Conservation (phyloP, 2,888 invertebrate genomes). For the Hermaeophaga mercurialis region DNA sequence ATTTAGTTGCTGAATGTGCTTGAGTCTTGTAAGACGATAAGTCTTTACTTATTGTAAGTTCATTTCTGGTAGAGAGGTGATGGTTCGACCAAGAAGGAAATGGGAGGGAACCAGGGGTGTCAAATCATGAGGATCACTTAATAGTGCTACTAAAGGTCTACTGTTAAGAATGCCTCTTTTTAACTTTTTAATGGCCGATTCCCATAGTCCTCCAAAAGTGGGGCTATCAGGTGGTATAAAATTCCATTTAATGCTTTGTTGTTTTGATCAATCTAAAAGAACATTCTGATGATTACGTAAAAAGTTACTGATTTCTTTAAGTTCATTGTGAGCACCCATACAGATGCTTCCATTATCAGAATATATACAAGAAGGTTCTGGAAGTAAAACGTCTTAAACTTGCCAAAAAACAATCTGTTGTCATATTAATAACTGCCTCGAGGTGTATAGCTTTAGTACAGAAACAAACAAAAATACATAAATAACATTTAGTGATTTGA, state of each 20-base stretch:
- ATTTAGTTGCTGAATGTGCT: constrained; percentile 19
- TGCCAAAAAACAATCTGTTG: constrained; percentile 14
- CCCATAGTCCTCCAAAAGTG: constrained; percentile 1
- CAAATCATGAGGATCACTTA: constrained; percentile 24
- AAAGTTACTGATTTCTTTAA: too few species aligned
- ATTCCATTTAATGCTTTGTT: background rate
- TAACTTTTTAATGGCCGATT: too few species aligned
- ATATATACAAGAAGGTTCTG: constrained; percentile 18
- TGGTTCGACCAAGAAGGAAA: constrained; percentile 29
- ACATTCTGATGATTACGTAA: background rate
- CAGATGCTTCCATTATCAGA: constrained; percentile 19
- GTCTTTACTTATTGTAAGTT: constrained; percentile 7
- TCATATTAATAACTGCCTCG: constrained; percentile 14
- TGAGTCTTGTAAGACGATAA: constrained; percentile 1
- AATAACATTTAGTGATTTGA: constrained; percentile 3
- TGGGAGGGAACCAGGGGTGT: constrained; percentile 25
- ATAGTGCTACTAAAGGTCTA: constrained; percentile 19
- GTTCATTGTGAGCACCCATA: constrained; percentile 13
- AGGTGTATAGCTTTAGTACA: constrained; percentile 17
- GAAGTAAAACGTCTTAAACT: constrained; percentile 20
- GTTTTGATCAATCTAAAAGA: background rate
- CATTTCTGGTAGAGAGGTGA: constrained; percentile 14
- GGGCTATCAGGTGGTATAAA: background rate
- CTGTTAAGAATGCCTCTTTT: constrained; percentile 23
- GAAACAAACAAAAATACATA: constrained; percentile 19